A percentile compares a stretch with the other conserved stretches of the same genome.
phyloP scores from a whole-genome alignment of 2,113 vertebrate species.

The Labeo rohita region DNA sequence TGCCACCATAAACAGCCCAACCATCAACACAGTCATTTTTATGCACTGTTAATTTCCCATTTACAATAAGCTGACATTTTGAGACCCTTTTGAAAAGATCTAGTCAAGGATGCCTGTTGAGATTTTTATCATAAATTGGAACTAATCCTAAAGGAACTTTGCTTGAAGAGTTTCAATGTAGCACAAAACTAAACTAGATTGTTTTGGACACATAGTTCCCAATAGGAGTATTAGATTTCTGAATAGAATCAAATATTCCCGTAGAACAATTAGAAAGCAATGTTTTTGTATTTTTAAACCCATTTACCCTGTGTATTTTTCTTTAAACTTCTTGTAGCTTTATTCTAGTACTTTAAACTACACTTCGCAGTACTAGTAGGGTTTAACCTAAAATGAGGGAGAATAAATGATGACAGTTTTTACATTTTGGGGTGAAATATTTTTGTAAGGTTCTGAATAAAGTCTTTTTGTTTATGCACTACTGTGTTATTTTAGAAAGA shows the following conservation, averaged over 20 bases:
- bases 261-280: background rate
- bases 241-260: background rate
- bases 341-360: background rate
- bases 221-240: background rate
- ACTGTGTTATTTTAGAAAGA: too few species aligned
- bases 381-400: background rate
- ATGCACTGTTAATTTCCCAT: constrained; percentile 33
- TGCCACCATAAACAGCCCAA: constrained; percentile 32
- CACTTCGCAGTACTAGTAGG: background rate
- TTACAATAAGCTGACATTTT: constrained; percentile 24
- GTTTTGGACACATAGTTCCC: background rate
- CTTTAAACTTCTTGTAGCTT: too few species aligned
- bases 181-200: background rate
- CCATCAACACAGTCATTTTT: constrained; percentile 31
- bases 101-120: background rate
- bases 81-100: background rate
- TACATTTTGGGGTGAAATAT: background rate
- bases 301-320: background rate
- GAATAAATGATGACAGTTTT: background rate
- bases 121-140: background rate
- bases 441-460: background rate
- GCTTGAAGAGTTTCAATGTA: background rate
- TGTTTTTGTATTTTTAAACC: background rate
- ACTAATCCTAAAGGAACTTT: background rate
- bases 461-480: background rate